Evolutionary conservation across 2,888 invertebrate genomes (phyloP).

Genomic region (Pomacea canaliculata): DNA sequence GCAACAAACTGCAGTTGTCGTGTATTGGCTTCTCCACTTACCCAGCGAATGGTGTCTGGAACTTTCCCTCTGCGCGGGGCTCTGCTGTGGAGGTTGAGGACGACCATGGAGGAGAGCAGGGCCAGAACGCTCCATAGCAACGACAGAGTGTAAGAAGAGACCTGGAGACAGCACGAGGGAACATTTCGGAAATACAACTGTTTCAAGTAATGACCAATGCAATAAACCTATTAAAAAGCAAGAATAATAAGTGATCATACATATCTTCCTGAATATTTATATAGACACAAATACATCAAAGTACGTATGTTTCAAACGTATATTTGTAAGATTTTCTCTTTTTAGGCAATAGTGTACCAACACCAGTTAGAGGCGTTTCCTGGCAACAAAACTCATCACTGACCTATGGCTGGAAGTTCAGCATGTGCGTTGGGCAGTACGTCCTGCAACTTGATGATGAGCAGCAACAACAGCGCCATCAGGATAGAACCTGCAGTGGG

Average conservation of each 20-base stretch:
- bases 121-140: slow-evolving; percentile 51
- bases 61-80: slow-evolving; percentile 54
- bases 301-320: too few relatives aligned
- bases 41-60: slow-evolving; percentile 54
- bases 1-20: not conserved
- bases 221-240: too few relatives aligned
- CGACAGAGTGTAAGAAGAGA: slow-evolving; percentile 56
- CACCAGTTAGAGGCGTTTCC: too few relatives aligned
- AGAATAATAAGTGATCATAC: too few relatives aligned
- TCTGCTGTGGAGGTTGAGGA: slow-evolving; percentile 53
- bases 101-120: slow-evolving; percentile 49
- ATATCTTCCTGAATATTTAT: too few relatives aligned
- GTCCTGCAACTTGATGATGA: slow-evolving; percentile 49
- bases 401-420: slow-evolving; percentile 54
- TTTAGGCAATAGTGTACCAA: too few relatives aligned
- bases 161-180: slow-evolving; percentile 34
- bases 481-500: slow-evolving; percentile 26
- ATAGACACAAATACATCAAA: too few relatives aligned
- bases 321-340: too few relatives aligned
- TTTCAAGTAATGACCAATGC: too few relatives aligned
- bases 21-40: slow-evolving; percentile 23
- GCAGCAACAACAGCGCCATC: slow-evolving; percentile 31
- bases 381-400: not conserved
- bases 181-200: too few relatives aligned
- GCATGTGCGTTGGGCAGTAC: slow-evolving; percentile 53